Conservation (phyloP, 2,797 vertebrate species). For the Leptatherina wallacei region DNA sequence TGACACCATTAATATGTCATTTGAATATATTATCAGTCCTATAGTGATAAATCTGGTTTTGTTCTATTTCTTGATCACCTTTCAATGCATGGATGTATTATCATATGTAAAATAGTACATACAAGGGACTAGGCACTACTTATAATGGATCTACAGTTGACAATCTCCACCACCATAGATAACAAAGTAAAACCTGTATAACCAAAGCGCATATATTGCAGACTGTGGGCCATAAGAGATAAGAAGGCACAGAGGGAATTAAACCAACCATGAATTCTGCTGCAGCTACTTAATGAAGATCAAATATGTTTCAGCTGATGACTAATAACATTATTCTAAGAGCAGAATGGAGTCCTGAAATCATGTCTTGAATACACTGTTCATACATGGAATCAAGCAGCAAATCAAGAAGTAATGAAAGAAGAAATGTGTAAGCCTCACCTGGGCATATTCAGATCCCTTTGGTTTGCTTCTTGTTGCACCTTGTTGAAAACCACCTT, state of each 20-base stretch:
- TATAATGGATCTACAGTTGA: constrained; percentile 9
- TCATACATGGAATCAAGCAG: constrained; percentile 25
- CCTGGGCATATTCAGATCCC: constrained; percentile 94
- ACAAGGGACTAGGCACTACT: constrained; percentile 12
- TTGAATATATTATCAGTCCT: background rate
- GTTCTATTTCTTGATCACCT: background rate
- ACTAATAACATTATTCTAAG: constrained; percentile 62
- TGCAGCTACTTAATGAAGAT: constrained; percentile 51
- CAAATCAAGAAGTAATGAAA: constrained; percentile 11
- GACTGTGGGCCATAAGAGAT: constrained; percentile 15
- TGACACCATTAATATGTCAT: background rate
- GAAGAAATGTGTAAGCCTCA: constrained; percentile 54
- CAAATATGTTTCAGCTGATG: constrained; percentile 63
- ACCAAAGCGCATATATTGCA: constrained; percentile 30
- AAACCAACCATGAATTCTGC: constrained; percentile 40
- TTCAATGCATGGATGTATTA: background rate
- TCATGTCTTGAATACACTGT: constrained; percentile 43
- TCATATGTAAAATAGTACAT: background rate
- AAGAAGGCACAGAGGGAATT: constrained; percentile 38
- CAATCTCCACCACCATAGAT: constrained; percentile 4
- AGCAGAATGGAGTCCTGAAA: constrained; percentile 55
- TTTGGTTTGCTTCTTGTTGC: constrained; percentile 88
- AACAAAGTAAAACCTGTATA: constrained; percentile 31
- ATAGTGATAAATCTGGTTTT: background rate
- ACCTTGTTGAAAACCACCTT: constrained; percentile 95